phyloP scores from a whole-genome alignment of 2,888 invertebrate species.

The Sminthurides aquaticus region DNA sequence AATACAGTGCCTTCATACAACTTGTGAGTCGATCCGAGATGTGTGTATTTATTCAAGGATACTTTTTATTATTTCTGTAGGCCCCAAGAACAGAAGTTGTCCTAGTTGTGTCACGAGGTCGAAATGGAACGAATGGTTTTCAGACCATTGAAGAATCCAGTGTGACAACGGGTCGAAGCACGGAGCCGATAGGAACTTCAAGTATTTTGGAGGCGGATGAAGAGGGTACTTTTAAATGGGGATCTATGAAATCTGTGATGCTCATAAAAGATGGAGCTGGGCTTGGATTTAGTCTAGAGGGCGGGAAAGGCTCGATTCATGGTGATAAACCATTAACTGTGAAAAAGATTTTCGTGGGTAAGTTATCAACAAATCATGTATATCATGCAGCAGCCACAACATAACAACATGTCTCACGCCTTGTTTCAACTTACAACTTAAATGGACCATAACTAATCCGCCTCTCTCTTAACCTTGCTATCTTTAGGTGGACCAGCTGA shows the following conservation, averaged over 20 bases:
- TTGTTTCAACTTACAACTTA: too few species aligned
- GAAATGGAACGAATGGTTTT: constrained; percentile 46
- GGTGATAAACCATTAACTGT: constrained; percentile 83
- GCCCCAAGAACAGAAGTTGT: constrained; percentile 71
- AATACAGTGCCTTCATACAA: too few species aligned
- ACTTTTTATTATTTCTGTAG: constrained; percentile 50
- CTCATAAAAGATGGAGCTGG: constrained; percentile 71
- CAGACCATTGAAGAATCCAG: constrained; percentile 39
- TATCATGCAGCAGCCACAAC: too few species aligned
- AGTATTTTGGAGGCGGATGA: constrained; percentile 36
- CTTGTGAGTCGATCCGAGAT: too few species aligned
- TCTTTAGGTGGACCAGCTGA: constrained; percentile 78
- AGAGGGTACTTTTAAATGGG: constrained; percentile 47
- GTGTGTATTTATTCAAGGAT: too few species aligned
- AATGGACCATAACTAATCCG: too few species aligned
- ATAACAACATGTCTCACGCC: too few species aligned
- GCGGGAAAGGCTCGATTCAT: constrained; percentile 80
- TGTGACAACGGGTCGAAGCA: constrained; percentile 44
- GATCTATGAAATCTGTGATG: constrained; percentile 53
- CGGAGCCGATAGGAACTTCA: constrained; percentile 32
- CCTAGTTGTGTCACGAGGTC: constrained; percentile 62
- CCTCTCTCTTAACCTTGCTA: too few species aligned
- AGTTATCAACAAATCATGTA: too few species aligned
- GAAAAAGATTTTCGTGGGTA: constrained; percentile 91
- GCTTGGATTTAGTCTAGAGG: constrained; percentile 88